These are phyloP conservation scores for Beroe ovata DNA, from an alignment of 37 sponge, comb jelly and placozoan species.

Conservation along the genomic window DNA sequence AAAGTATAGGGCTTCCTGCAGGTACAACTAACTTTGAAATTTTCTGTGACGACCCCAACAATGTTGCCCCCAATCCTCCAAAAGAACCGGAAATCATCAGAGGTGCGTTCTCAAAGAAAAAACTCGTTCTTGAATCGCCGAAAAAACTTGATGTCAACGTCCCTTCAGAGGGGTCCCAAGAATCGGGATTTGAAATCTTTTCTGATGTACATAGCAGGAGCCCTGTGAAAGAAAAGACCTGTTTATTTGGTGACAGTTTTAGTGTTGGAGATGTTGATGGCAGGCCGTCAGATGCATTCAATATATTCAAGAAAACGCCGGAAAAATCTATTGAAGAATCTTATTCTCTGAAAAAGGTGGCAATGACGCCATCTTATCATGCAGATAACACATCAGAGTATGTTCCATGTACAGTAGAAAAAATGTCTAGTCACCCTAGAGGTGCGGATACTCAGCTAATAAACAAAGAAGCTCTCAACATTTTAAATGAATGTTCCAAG, in stretches of 20 bases:
- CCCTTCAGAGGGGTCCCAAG: neutral
- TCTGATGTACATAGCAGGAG: neutral
- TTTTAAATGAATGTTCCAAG: neutral
- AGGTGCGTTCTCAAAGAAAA: slow-evolving; percentile 49
- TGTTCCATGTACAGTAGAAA: slow-evolving; percentile 32
- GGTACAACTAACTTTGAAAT: neutral
- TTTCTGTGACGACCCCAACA: neutral
- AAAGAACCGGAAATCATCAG: slow-evolving; percentile 51
- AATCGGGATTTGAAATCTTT: neutral
- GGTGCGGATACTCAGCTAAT: slow-evolving; percentile 24
- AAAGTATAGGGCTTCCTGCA: slow-evolving; percentile 13
- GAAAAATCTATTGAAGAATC: slow-evolving; percentile 40
- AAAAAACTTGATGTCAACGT: neutral
- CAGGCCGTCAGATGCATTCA: slow-evolving; percentile 50
- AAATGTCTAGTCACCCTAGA: neutral
- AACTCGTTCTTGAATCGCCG: neutral
- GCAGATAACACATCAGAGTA: neutral
- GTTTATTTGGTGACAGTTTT: neutral
- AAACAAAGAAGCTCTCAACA: slow-evolving; percentile 8
- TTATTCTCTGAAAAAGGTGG: slow-evolving; percentile 26
- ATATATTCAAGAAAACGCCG: slow-evolving; percentile 62
- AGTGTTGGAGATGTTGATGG: neutral
- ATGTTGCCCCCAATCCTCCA: neutral
- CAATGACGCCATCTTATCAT: neutral
- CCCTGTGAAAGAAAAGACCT: neutral